Conservation (phyloP, 2,797 vertebrate species). For the Dendrocincla fuliginosa region DNA sequence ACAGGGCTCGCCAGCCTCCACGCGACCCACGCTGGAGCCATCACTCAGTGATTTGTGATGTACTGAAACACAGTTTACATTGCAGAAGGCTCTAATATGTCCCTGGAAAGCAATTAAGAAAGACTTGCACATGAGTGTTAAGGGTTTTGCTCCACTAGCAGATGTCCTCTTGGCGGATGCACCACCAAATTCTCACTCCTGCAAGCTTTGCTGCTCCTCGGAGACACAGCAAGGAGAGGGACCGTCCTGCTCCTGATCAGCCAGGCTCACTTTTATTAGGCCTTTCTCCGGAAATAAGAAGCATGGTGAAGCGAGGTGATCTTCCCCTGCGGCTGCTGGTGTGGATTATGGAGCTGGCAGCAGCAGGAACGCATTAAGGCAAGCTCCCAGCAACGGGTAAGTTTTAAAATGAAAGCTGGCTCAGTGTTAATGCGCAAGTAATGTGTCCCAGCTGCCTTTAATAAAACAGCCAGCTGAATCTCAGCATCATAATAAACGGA, state of each 20-base stretch:
- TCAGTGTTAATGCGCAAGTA: conserved; percentile 72
- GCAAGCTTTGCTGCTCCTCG: not conserved
- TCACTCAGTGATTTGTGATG: conserved; percentile 42
- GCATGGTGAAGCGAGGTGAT: conserved; percentile 27
- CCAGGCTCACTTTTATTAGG: conserved; percentile 13
- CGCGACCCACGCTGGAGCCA: not conserved
- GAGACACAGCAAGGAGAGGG: not conserved
- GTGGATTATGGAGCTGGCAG: conserved; percentile 75
- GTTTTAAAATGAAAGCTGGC: conserved; percentile 73
- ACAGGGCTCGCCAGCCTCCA: not conserved
- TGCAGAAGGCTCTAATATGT: conserved; percentile 29
- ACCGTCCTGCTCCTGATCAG: not conserved
- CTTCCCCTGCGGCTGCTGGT: conserved; percentile 16
- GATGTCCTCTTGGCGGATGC: conserved; percentile 35
- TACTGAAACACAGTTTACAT: conserved; percentile 44
- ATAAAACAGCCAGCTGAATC: conserved; percentile 76
- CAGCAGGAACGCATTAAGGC: conserved; percentile 65
- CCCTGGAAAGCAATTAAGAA: conserved; percentile 46
- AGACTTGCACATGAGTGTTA: not conserved
- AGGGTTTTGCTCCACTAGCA: not conserved
- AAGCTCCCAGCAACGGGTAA: conserved; percentile 72
- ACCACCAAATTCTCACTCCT: accelerated
- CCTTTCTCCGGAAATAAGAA: conserved; percentile 32
- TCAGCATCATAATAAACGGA: conserved; percentile 76
- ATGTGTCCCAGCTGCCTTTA: conserved; percentile 81